Percentiles rank a stretch among this genome's conserved stretches.
phyloP scores from a whole-genome alignment of 2,888 invertebrate species.

The Drosophila melanosoma region DNA sequence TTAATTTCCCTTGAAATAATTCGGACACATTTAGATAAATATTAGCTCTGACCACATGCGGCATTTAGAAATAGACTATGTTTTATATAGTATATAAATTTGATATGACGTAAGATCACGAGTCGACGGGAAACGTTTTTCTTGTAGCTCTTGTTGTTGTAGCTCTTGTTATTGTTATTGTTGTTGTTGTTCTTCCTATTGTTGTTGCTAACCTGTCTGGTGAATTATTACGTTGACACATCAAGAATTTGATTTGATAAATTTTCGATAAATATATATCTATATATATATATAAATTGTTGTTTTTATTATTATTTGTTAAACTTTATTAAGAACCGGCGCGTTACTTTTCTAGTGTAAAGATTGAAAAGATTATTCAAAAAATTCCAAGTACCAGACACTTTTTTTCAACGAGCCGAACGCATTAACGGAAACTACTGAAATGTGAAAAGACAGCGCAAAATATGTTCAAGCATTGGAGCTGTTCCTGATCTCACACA shows the following conservation, averaged over 20 bases:
- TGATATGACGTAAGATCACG: slow-evolving; percentile 78
- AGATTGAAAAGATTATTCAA: slow-evolving; percentile 11
- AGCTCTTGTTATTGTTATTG: slow-evolving; percentile 27
- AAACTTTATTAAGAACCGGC: slow-evolving; percentile 28
- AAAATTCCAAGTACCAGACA: slow-evolving; percentile 32
- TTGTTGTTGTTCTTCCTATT: neutral
- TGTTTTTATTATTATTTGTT: neutral
- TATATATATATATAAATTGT: neutral
- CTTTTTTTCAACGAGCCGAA: slow-evolving; percentile 68
- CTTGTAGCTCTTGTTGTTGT: slow-evolving; percentile 26
- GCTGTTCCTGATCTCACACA: slow-evolving; percentile 63
- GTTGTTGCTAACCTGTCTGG: slow-evolving; percentile 50
- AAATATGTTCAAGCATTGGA: slow-evolving; percentile 71
- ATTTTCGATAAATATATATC: neutral
- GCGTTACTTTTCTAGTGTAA: slow-evolving; percentile 3
- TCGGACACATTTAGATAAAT: slow-evolving; percentile 45
- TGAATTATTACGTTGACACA: slow-evolving; percentile 40
- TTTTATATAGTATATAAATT: slow-evolving; percentile 44
- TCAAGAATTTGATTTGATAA: slow-evolving; percentile 18
- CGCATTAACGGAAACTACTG: slow-evolving; percentile 79
- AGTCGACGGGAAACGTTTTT: slow-evolving; percentile 39
- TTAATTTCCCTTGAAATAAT: slow-evolving; percentile 9
- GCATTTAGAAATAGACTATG: slow-evolving; percentile 70
- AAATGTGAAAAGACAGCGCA: slow-evolving; percentile 76
- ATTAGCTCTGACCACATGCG: slow-evolving; percentile 72